Percentiles rank a stretch among this genome's conserved stretches.
These are phyloP conservation scores for Lacerta viridis DNA, from an alignment of 2,797 vertebrate genomes.

Conservation along the genomic window DNA sequence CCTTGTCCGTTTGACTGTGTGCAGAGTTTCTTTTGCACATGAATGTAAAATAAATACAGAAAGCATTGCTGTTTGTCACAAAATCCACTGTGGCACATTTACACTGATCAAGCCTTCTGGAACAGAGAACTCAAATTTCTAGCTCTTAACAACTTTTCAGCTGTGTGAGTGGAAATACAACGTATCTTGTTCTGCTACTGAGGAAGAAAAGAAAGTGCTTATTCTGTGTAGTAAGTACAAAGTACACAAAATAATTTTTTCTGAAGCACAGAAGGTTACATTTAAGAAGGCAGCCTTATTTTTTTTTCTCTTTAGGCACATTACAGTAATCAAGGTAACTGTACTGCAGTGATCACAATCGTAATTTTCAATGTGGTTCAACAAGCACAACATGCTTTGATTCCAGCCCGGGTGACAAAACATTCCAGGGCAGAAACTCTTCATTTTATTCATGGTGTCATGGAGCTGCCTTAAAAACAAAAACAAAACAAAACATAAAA, in stretches of 20 bases:
- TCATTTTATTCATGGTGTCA: conserved; percentile 62
- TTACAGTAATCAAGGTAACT: conserved; percentile 87
- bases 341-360: conserved; percentile 82
- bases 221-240: conserved; percentile 77
- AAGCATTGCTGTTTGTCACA: conserved; percentile 74
- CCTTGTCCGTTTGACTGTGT: conserved; percentile 38
- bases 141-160: conserved; percentile 65
- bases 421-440: conserved; percentile 68
- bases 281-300: conserved; percentile 89
- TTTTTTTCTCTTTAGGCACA: conserved; percentile 86
- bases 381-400: conserved; percentile 71
- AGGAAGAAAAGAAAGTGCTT: conserved; percentile 77
- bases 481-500: conserved; percentile 40
- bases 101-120: conserved; percentile 71
- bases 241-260: conserved; percentile 87
- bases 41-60: conserved; percentile 79
- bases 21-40: conserved; percentile 71
- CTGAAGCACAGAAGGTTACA: conserved; percentile 87
- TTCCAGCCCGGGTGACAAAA: conserved; percentile 72
- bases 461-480: conserved; percentile 64
- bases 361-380: conserved; percentile 74
- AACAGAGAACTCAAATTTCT: conserved; percentile 70
- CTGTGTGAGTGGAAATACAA: conserved; percentile 75
- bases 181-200: conserved; percentile 68
- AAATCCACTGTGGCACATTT: conserved; percentile 81